Conservation (phyloP, 2,888 invertebrate genomes). For the Drosophila engyochracea region DNA sequence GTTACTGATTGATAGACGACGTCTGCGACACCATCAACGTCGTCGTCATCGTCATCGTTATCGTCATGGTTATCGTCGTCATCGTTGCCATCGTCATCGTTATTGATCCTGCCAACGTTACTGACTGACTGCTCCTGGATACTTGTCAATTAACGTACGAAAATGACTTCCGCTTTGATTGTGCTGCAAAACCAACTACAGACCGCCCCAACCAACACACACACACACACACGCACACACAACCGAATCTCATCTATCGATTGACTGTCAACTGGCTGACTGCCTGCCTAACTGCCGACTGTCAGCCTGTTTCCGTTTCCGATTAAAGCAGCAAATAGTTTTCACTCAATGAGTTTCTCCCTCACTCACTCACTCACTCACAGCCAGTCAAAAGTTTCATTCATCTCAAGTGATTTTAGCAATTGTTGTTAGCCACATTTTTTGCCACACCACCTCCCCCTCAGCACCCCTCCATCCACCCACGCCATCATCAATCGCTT, state of each 20-base stretch:
- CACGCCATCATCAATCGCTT: conserved; percentile 59
- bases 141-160: conserved; percentile 83
- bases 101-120: conserved; percentile 48
- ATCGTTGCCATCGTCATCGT: conserved; percentile 42
- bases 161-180: conserved; percentile 82
- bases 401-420: conserved; percentile 66
- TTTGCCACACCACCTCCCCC: conserved; percentile 28
- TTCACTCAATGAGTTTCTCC: conserved; percentile 43
- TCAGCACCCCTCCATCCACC: background rate
- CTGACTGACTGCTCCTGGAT: conserved; percentile 47
- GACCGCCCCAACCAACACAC: conserved; percentile 12
- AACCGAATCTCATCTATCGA: conserved; percentile 66
- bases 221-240: conserved; percentile 1
- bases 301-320: conserved; percentile 83
- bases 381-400: conserved; percentile 64
- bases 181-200: conserved; percentile 73
- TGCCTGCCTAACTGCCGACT: conserved; percentile 76
- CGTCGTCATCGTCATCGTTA: conserved; percentile 39
- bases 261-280: conserved; percentile 79
- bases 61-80: conserved; percentile 23
- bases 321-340: conserved; percentile 82
- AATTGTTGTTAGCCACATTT: conserved; percentile 70
- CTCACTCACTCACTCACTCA: background rate
- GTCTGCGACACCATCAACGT: conserved; percentile 75
- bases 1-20: conserved; percentile 76